A percentile compares a stretch with the other conserved stretches of the same genome.
These are phyloP conservation scores for Gopherus flavomarginatus DNA, from an alignment of 2,113 vertebrate species.

Conservation along the genomic window DNA sequence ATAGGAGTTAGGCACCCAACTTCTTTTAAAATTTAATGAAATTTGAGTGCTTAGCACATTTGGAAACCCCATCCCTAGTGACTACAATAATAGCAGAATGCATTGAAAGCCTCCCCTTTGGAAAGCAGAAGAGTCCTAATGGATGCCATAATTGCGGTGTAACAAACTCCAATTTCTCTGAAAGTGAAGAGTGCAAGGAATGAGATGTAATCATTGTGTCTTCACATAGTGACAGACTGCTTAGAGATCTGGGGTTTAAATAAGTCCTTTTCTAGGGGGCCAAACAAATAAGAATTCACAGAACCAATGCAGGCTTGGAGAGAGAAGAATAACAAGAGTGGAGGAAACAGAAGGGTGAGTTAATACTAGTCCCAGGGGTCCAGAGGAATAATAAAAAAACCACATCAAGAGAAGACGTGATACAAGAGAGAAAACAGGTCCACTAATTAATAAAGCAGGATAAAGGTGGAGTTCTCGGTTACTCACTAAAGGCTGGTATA, in stretches of 20 bases:
- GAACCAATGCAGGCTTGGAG: neutral
- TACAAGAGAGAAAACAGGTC: neutral
- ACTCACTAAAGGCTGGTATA: neutral
- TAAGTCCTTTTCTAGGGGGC: constrained; percentile 41
- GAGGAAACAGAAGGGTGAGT: constrained; percentile 26
- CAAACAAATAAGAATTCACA: constrained; percentile 14
- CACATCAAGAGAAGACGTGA: neutral
- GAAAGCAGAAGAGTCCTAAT: constrained; percentile 61
- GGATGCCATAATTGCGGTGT: constrained; percentile 60
- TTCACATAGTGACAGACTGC: constrained; percentile 30
- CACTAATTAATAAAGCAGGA: neutral
- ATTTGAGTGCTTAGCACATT: neutral
- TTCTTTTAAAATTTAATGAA: constrained; percentile 27
- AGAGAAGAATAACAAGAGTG: constrained; percentile 38
- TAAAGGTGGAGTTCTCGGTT: constrained; percentile 22
- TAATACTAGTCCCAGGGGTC: neutral
- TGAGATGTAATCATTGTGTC: constrained; percentile 61
- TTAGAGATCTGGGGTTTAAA: constrained; percentile 60
- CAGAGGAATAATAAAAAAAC: neutral
- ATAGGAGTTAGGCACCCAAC: constrained; percentile 58
- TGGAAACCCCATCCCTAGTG: constrained; percentile 32
- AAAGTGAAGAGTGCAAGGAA: constrained; percentile 47
- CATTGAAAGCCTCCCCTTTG: constrained; percentile 62
- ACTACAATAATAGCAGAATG: neutral
- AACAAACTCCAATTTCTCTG: constrained; percentile 62